A percentile compares a stretch with the other conserved stretches of the same genome.
Evolutionary conservation across 2,113 vertebrate species (phyloP).

Genomic region (Apteryx mantelli): DNA sequence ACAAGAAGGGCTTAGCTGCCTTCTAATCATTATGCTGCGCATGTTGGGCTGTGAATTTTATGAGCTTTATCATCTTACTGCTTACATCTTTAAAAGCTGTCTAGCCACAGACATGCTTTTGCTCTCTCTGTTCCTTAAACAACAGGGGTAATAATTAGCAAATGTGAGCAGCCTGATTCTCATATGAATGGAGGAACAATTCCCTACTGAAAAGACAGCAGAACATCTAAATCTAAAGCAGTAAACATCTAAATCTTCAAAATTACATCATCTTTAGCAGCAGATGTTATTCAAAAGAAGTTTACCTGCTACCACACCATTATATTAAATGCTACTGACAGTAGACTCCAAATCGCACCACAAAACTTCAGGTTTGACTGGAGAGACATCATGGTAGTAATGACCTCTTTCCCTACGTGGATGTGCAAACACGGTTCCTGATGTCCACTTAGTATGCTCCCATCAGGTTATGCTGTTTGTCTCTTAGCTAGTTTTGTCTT

Average conservation of each 20-base stretch:
- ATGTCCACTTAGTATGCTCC: not conserved
- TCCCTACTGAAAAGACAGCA: constrained; percentile 25
- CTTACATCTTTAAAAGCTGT: constrained; percentile 12
- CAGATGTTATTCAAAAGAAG: constrained; percentile 37
- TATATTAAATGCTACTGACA: not conserved
- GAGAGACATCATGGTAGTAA: not conserved
- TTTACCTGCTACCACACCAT: not conserved
- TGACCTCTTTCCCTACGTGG: not conserved
- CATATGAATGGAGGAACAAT: constrained; percentile 12
- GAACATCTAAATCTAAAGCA: not conserved
- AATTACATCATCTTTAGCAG: constrained; percentile 47
- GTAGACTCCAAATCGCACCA: not conserved
- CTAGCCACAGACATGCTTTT: constrained; percentile 25
- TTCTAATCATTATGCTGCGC: constrained; percentile 38
- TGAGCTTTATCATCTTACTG: not conserved
- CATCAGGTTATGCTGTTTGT: not conserved
- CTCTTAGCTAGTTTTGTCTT: not conserved
- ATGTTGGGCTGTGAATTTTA: not conserved
- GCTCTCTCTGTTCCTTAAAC: constrained; percentile 1
- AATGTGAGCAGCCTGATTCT: not conserved
- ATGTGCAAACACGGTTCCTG: not conserved
- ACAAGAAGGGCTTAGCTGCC: constrained; percentile 18
- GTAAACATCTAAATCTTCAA: constrained; percentile 29
- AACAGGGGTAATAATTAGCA: constrained; percentile 47
- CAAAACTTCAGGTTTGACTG: not conserved